phyloP scores from a whole-genome alignment of 2,113 vertebrate genomes.

The Hipposideros armiger region DNA sequence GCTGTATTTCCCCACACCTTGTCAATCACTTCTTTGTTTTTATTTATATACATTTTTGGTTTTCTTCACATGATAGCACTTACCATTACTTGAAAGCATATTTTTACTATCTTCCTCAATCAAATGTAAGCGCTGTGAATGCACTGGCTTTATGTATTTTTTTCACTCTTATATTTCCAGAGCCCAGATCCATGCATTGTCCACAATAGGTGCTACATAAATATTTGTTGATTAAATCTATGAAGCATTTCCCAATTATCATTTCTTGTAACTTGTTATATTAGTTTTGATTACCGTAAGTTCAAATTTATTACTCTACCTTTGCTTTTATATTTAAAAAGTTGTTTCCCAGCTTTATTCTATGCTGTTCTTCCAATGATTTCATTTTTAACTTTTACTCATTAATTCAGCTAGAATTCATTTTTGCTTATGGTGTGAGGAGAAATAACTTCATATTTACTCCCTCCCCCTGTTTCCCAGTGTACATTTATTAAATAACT shows the following conservation, averaged over 20 bases:
- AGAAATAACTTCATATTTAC: conserved; percentile 14
- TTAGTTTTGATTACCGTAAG: background rate
- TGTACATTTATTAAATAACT: background rate
- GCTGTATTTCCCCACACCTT: background rate
- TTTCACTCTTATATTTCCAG: background rate
- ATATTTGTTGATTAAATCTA: background rate
- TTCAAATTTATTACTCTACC: background rate
- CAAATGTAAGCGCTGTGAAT: background rate
- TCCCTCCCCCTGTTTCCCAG: background rate
- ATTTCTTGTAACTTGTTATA: background rate
- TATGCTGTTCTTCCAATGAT: background rate
- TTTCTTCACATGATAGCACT: background rate
- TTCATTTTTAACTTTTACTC: conserved; percentile 30
- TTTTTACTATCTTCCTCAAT: background rate
- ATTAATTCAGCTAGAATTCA: background rate
- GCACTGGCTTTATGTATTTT: background rate
- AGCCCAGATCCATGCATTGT: background rate
- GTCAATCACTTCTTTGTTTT: background rate
- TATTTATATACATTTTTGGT: background rate
- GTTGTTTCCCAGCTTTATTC: background rate
- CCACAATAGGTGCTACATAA: background rate
- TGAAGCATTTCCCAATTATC: background rate
- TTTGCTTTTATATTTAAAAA: background rate
- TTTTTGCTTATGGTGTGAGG: background rate
- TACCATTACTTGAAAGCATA: background rate